Conservation (phyloP, 2,888 invertebrate species). For the Carpatolechia fugitivella region DNA sequence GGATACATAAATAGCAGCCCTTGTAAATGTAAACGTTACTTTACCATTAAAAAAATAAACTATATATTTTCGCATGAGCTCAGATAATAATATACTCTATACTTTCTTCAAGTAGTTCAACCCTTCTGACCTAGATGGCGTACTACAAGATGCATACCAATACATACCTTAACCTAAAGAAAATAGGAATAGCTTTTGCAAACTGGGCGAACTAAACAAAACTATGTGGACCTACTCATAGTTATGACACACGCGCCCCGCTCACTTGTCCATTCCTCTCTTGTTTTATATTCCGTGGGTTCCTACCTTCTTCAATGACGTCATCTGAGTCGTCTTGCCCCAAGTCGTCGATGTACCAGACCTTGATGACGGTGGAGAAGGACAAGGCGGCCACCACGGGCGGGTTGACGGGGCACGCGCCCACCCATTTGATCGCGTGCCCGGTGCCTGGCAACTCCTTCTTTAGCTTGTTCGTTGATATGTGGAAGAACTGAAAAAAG, state of each 20-base stretch:
- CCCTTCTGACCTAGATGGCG: too few relatives aligned
- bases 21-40: too few relatives aligned
- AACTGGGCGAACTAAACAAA: too few relatives aligned
- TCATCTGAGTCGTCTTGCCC: slow-evolving; percentile 45
- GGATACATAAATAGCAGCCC: too few relatives aligned
- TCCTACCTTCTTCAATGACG: slow-evolving; percentile 63
- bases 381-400: slow-evolving; percentile 80
- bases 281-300: slow-evolving; percentile 29
- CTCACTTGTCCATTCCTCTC: slow-evolving; percentile 61
- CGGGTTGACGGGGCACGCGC: slow-evolving; percentile 70
- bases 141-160: too few relatives aligned
- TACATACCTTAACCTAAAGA: too few relatives aligned
- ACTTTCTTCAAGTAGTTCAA: too few relatives aligned
- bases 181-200: too few relatives aligned
- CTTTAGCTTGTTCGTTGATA: slow-evolving; percentile 73
- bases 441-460: slow-evolving; percentile 69
- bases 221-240: too few relatives aligned
- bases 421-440: slow-evolving; percentile 67
- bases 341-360: slow-evolving; percentile 77
- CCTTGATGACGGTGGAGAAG: slow-evolving; percentile 75
- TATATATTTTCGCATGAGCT: too few relatives aligned
- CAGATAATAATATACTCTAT: too few relatives aligned
- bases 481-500: slow-evolving; percentile 78
- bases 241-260: slow-evolving; percentile 72
- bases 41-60: too few relatives aligned